phyloP scores from a whole-genome alignment of 2,797 vertebrate genomes.

The Psittacula echo region DNA sequence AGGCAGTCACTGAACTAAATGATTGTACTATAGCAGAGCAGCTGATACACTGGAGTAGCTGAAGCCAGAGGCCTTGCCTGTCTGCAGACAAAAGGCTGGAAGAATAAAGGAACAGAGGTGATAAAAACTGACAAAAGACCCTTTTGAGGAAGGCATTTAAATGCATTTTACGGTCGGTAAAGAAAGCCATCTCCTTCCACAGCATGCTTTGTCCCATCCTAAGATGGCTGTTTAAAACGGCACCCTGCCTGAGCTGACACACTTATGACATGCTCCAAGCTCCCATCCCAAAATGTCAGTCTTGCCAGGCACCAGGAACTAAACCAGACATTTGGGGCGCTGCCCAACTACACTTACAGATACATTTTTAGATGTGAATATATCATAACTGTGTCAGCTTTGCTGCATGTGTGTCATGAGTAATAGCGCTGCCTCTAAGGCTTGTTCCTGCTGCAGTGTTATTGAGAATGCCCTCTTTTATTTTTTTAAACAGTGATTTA shows the following conservation, averaged over 20 bases:
- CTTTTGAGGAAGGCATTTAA: background rate
- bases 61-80: background rate
- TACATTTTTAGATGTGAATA: background rate
- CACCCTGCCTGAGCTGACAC: background rate
- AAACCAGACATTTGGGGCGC: background rate
- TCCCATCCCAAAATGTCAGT: background rate
- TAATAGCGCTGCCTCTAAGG: background rate
- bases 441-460: background rate
- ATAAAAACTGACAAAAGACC: background rate
- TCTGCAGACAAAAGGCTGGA: background rate
- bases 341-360: background rate
- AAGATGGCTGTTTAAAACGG: background rate
- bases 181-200: background rate
- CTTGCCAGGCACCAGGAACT: background rate
- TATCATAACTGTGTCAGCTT: background rate
- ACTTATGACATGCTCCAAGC: background rate
- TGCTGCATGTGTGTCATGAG: background rate
- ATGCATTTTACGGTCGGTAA: background rate
- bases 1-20: background rate
- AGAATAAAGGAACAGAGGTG: background rate
- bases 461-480: background rate
- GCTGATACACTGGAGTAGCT: background rate
- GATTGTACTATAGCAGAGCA: background rate
- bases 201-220: rapidly evolving
- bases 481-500: background rate